Conservation (phyloP, 1,140 invertebrate genomes). For the Lamellibrachia luymesi region DNA sequence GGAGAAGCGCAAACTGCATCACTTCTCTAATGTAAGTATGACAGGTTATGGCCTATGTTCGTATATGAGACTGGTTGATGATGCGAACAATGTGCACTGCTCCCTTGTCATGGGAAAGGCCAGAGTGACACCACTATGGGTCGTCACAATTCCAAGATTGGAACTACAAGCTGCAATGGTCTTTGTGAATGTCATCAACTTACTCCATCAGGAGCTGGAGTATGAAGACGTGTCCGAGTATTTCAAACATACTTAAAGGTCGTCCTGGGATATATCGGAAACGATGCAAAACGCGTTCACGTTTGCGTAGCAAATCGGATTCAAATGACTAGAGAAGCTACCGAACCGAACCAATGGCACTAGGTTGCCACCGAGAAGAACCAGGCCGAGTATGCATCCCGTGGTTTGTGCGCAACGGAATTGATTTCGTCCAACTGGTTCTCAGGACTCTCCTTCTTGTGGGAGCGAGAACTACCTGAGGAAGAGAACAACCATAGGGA, state of each 20-base stretch:
- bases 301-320: constrained; percentile 26
- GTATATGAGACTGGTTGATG: constrained; percentile 20
- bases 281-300: constrained; percentile 24
- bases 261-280: constrained; percentile 27
- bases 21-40: constrained; percentile 29
- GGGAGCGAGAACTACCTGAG: constrained; percentile 27
- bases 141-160: constrained; percentile 23
- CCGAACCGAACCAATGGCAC: constrained; percentile 13
- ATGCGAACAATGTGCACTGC: constrained; percentile 15
- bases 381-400: constrained; percentile 22
- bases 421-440: constrained; percentile 9
- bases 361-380: constrained; percentile 12
- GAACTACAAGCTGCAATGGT: constrained; percentile 29
- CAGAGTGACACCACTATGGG: neutral
- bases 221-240: no score
- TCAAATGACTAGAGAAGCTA: neutral
- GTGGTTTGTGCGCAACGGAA: constrained; percentile 13
- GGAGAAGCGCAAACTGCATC: constrained; percentile 19
- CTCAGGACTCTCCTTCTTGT: constrained; percentile 23
- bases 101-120: constrained; percentile 30
- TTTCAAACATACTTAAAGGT: constrained; percentile 7
- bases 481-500: neutral
- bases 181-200: neutral
- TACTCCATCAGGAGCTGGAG: no score
- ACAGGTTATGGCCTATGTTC: constrained; percentile 27